Evolutionary conservation across 2,888 invertebrate species (phyloP).

Genomic region (Megastigmus dorsalis): DNA sequence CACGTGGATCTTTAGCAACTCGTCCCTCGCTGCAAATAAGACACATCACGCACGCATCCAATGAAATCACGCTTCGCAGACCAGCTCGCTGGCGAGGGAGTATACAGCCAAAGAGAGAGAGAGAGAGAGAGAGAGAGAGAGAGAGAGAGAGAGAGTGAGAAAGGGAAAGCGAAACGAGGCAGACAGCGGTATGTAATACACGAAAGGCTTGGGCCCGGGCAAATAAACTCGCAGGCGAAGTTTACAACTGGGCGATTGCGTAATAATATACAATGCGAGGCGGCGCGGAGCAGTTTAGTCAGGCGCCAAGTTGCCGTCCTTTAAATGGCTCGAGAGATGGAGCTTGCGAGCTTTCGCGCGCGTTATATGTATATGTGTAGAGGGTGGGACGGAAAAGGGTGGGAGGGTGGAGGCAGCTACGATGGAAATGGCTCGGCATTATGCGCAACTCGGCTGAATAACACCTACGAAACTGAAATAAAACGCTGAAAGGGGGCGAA

Average conservation of each 20-base stretch:
- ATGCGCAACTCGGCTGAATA: slow-evolving; percentile 48
- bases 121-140: too few species aligned
- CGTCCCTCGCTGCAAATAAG: too few species aligned
- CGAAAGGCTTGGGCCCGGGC: too few species aligned
- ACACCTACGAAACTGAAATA: slow-evolving; percentile 37
- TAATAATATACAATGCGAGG: slow-evolving; percentile 60
- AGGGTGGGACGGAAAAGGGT: neutral
- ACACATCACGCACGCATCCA: too few species aligned
- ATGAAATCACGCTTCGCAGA: too few species aligned
- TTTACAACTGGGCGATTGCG: slow-evolving; percentile 66
- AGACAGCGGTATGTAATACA: too few species aligned
- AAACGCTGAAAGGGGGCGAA: slow-evolving; percentile 8
- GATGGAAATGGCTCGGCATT: slow-evolving; percentile 40
- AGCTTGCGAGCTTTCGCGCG: neutral
- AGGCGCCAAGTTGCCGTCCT: slow-evolving; percentile 17
- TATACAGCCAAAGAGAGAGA: too few species aligned
- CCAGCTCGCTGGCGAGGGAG: too few species aligned
- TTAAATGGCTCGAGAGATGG: neutral
- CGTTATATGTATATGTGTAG: too few species aligned
- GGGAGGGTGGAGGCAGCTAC: neutral
- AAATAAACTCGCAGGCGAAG: slow-evolving; percentile 64
- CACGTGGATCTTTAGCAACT: too few species aligned
- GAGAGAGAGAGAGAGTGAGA: too few species aligned
- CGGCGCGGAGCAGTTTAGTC: slow-evolving; percentile 14
- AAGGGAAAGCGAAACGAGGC: too few species aligned